Percentiles rank a stretch among this genome's conserved stretches.
Conservation (phyloP, 2,797 vertebrate species). For the Periophthalmus magnuspinnatus region DNA sequence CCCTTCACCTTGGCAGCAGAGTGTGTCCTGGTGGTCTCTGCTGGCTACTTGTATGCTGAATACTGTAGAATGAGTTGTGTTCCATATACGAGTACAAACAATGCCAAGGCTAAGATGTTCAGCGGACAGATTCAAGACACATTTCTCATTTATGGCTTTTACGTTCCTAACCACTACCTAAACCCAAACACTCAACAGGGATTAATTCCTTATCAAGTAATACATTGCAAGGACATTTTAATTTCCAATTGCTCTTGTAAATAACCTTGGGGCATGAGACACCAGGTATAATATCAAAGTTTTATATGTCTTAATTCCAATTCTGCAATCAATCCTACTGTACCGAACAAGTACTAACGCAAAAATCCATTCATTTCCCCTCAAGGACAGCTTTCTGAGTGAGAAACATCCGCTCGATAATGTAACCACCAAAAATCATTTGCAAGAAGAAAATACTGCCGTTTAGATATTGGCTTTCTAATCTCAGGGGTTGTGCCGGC, state of each 20-base stretch:
- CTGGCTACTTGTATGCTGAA: background rate
- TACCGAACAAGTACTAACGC: conserved; percentile 9
- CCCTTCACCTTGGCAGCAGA: no score
- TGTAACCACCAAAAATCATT: conserved; percentile 47
- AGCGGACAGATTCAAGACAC: background rate
- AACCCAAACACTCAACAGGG: background rate
- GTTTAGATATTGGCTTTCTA: conserved; percentile 50
- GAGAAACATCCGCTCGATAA: conserved; percentile 44
- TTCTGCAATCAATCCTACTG: conserved; percentile 1
- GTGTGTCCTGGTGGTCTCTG: no score
- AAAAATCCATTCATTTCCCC: conserved; percentile 31
- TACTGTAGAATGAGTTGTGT: background rate
- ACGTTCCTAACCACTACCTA: background rate
- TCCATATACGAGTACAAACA: background rate
- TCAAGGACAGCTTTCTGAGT: conserved; percentile 26
- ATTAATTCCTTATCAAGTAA: background rate
- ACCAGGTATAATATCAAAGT: background rate
- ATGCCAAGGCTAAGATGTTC: background rate
- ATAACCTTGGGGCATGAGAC: conserved; percentile 24
- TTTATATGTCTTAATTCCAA: background rate
- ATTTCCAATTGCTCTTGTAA: background rate
- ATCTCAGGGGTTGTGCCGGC: conserved; percentile 25
- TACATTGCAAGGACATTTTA: background rate
- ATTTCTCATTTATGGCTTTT: background rate
- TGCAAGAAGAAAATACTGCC: conserved; percentile 26